phyloP scores from a whole-genome alignment of 2,888 invertebrate species.

The Pinctada fucata region DNA sequence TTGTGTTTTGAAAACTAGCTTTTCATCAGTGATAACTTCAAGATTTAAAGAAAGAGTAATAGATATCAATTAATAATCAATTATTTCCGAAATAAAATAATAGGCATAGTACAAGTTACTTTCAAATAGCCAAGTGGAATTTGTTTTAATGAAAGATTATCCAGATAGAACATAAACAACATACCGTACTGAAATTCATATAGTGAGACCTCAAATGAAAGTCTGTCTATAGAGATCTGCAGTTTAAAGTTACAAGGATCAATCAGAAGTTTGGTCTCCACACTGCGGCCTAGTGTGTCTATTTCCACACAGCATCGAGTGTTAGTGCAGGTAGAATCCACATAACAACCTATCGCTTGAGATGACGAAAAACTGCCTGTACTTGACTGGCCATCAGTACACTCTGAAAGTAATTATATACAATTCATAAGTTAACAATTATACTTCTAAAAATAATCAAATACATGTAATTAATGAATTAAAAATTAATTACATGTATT shows the following conservation, averaged over 20 bases:
- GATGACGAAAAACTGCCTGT: constrained; percentile 18
- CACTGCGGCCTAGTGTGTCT: constrained; percentile 1
- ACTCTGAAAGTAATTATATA: background rate
- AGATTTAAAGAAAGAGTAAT: too few relatives aligned
- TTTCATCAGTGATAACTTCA: too few relatives aligned
- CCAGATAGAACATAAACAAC: background rate
- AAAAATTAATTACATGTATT: too few relatives aligned
- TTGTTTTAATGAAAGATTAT: too few relatives aligned
- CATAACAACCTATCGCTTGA: constrained; percentile 28
- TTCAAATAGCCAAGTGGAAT: too few relatives aligned
- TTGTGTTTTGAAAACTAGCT: too few relatives aligned
- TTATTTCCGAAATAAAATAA: too few relatives aligned
- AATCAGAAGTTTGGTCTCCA: constrained; percentile 15
- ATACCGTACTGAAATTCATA: background rate
- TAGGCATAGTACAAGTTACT: too few relatives aligned
- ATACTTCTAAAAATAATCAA: too few relatives aligned
- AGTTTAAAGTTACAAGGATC: constrained; percentile 26
- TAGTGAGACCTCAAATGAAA: background rate
- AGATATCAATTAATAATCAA: too few relatives aligned
- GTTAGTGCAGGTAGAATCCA: constrained; percentile 41
- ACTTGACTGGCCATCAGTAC: background rate
- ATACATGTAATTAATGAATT: too few relatives aligned
- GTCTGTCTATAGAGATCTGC: background rate
- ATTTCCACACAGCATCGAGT: constrained; percentile 40
- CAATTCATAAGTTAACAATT: too few relatives aligned